A percentile compares a stretch with the other conserved stretches of the same genome.
Conservation (phyloP, 2,113 vertebrate genomes). For the Hylia prasina region DNA sequence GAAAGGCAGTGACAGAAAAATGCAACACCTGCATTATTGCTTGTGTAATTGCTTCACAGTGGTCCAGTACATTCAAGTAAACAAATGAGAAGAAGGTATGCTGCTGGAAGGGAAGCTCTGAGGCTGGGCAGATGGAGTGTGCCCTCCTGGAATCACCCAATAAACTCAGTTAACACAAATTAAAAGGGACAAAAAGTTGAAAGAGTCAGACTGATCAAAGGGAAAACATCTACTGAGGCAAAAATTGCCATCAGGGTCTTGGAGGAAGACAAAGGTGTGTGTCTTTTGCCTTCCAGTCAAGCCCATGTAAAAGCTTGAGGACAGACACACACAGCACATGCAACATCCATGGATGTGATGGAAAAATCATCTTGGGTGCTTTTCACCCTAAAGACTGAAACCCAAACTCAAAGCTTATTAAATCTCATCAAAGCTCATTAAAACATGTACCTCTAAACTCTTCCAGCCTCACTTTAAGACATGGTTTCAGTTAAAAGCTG, state of each 20-base stretch:
- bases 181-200: background rate
- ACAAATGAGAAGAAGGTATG: background rate
- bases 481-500: background rate
- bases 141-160: background rate
- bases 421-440: background rate
- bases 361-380: background rate
- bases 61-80: background rate
- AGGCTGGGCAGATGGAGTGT: background rate
- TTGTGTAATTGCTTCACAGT: background rate
- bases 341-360: background rate
- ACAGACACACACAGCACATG: background rate
- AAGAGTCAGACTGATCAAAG: background rate
- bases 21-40: background rate
- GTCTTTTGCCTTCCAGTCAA: background rate
- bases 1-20: background rate
- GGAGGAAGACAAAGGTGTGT: background rate
- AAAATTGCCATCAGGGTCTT: background rate
- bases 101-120: background rate
- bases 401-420: background rate
- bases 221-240: background rate
- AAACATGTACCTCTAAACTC: background rate
- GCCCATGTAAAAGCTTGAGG: background rate
- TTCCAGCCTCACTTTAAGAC: slow-evolving; percentile 29
- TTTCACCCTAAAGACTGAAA: background rate
- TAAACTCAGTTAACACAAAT: background rate